These are phyloP conservation scores for Mesocentrotus franciscanus DNA, from an alignment of 53 echinoderm and acorn worm species.

Conservation along the genomic window DNA sequence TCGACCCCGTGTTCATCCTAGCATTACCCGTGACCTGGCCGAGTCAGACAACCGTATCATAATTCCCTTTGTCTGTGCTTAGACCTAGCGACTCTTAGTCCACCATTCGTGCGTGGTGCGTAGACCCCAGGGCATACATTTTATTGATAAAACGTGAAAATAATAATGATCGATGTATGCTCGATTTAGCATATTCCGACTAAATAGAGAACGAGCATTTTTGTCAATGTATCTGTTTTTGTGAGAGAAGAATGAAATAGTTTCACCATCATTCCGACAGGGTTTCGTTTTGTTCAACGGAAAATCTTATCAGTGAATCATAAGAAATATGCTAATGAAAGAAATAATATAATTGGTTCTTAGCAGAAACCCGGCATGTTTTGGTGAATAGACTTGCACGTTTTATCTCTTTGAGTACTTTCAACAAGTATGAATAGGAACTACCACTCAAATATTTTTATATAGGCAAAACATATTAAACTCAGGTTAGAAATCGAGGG, in stretches of 20 bases:
- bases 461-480: too few species aligned
- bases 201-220: not conserved
- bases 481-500: not conserved
- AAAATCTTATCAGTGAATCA: not conserved
- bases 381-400: not conserved
- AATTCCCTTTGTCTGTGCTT: not conserved
- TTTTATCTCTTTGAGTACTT: too few species aligned
- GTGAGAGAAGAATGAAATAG: not conserved
- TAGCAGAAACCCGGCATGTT: not conserved
- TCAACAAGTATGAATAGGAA: not conserved
- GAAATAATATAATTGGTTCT: not conserved
- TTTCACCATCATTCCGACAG: not conserved
- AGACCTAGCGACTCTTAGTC: not conserved
- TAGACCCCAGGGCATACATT: not conserved
- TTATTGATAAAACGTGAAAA: not conserved
- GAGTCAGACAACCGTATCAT: not conserved
- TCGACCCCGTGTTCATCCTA: slow-evolving; percentile 4
- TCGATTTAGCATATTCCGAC: slow-evolving; percentile 2
- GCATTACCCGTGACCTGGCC: slow-evolving; percentile 15
- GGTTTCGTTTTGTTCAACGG: not conserved
- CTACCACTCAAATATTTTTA: not conserved
- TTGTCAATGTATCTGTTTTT: not conserved
- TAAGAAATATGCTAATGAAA: not conserved
- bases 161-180: slow-evolving; percentile 25
- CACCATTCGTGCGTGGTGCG: not conserved